Base-by-base conservation (phyloP, 2,113 vertebrate species). In the Tympanuchus pallidicinctus region DNA sequence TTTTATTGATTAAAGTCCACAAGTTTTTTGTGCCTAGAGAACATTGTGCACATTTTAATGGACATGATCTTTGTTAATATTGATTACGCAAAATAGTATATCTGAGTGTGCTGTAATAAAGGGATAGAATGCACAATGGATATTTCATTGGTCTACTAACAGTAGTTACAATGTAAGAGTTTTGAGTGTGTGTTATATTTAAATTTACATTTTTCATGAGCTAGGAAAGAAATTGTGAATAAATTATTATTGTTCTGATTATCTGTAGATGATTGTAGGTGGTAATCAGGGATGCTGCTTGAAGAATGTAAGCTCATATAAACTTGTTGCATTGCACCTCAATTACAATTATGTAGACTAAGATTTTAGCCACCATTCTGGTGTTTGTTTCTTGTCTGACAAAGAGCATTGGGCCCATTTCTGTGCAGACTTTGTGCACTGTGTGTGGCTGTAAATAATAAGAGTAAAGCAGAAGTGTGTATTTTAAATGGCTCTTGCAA, bases 401-500 rank as follows among this genome's bases (percentile, higher is more conserved):
- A 30, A 80, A 82, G 6, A 54, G 94, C 59, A 1, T 34, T 80
- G 19, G 19, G 32, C 11, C 8, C 4, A 13, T 17, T 27, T 71
- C 71, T 8, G 1, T 28, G 45, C 34, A 63, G n/a, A 6, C 25
- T 86, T 82, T 91, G 38, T 47, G 56, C 25, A 47, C 6, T 20
- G 8, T 57, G 11, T 70, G 18, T 56, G 75, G 25, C 59, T 82
- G 18, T 30, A 81, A 76, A 36, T 32, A 45, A 16, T 38, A 38
- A 75, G 32, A 74, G 17, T 64, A 42, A 78, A 74, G 63, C 75
- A 86, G 50, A 82, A 93, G 67, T 2, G 1, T 16, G 8, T 52
- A 21, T 83, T 86, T 89, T 71, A 89, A 91, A 82, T 47, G 42
- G 40, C 30, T 78, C n/a, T 82, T 84, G 77, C 86, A 93, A 86